Base-by-base conservation (phyloP, 2,113 vertebrate genomes). In the Atractosteus spatula region DNA sequence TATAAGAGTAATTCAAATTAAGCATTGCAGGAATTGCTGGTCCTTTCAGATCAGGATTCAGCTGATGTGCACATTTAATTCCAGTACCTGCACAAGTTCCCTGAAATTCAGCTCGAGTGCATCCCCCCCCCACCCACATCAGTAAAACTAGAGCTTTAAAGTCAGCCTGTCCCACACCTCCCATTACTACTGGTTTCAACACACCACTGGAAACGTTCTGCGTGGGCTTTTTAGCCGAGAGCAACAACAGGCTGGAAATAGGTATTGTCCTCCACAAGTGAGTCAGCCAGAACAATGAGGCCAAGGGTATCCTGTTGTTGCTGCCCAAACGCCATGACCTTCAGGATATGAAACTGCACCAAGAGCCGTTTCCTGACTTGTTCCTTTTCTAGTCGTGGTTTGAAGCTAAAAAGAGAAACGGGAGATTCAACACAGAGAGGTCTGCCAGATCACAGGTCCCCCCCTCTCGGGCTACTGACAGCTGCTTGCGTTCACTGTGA, bases 231-330 rank as follows among this genome's bases (percentile, higher is more conserved):
- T 5, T 3, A 13, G 14, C 57, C 12, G 13, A 16, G 8, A 41
- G 29, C 62, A 65, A 59, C 3, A 43, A 43, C 16, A 64, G 10
- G 14, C 29, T 55, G 43, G 66, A 74, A 74, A 74, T 56, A 66
- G 54, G 68, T 44, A 63, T 59, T 69, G 59, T 41, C 66, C 66
- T 69, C 56, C 44, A 63, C 10, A 8, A 51, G 44, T 54, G 17
- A 68, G 47, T 51, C 44, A 16, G 12, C 13, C 62, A 62, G 17
- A 68, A 74, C 61, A 70, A 67, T 47, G 5, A 41, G 12, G 63
- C 42, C 11, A n/a, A 43, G 66, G 62, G 62, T 55, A 77, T 73
- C 75, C 75, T 61, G 71, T 77, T 70, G 61, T 73, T 77, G 59
- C 55, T 41, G 65, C 43, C 17, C 29, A 66, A 63, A 66, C 5